Base-by-base conservation (phyloP, 2,888 invertebrate genomes). In the Volucella bombylans region DNA sequence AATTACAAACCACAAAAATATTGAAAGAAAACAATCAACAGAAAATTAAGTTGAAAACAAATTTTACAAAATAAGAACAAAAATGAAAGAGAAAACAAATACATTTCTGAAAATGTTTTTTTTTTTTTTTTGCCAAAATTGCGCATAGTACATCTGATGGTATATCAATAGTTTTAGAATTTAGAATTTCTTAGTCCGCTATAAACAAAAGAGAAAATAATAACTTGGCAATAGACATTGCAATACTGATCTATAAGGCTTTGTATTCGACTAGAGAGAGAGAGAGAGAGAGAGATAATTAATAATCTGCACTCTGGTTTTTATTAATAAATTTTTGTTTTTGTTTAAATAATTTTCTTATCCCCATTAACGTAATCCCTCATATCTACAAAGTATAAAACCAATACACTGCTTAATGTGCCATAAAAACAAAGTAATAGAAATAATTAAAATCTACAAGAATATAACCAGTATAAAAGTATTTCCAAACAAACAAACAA, bases 391-490 rank as follows among this genome's bases (percentile, higher is more conserved):
- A 81, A 81, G 76, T 81, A 81, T 81, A 81, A 57, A 74, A 59
- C 15, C 61, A 69, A 72, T 65, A 85, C 85, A 85, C 85, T 81
- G 85, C 85, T 85, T 77, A 50, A 85, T 68, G 85, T 85, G 85
- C 85, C 85, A 85, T 85, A 85, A 79, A 72, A 8, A 65, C 71
- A 45, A 55, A 57, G 43, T 38, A 47, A 55, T 43, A 61, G 59
- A 4, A 43, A 38, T 57, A 11, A 18, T 52, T 1, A 3, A 47
- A 62, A 64, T 55, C n/a, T 38, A 45, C 38, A 59, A 49, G 43
- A 14, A 62, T 64, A 52, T 50, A 45, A 23, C 14, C 52, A 68
- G 62, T 10, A 14, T 14, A 67, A 45, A 49, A 67, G 54, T 62
- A 71, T 64, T 57, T 81, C 45, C 8, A 55, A 68, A 31, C 31